phyloP scores from a whole-genome alignment of 2,797 vertebrate species.

The Heteromormyrus szaboi region DNA sequence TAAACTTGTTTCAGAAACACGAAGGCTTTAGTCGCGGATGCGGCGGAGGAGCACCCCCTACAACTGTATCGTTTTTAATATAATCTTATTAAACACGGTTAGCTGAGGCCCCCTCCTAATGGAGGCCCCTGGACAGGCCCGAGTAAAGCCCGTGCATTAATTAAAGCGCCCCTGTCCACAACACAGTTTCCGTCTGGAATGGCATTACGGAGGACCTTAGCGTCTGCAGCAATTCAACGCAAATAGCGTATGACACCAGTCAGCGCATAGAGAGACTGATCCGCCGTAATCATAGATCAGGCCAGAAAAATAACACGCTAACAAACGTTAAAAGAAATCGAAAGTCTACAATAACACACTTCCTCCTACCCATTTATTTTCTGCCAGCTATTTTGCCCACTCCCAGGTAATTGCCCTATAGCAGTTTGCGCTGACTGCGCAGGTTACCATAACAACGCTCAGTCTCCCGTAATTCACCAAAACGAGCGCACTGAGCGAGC shows the following conservation, averaged over 20 bases:
- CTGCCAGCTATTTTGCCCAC: neutral
- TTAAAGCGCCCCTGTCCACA: neutral
- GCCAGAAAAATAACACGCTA: neutral
- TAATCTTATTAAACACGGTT: neutral
- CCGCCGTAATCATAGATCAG: neutral
- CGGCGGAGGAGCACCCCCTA: neutral
- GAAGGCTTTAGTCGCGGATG: neutral
- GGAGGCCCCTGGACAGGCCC: neutral
- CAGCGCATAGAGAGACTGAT: neutral
- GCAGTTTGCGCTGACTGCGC: slow-evolving; percentile 3
- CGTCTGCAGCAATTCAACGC: slow-evolving; percentile 23
- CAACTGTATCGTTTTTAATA: neutral
- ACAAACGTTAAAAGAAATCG: neutral
- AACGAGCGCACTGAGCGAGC: neutral
- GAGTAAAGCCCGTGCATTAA: neutral
- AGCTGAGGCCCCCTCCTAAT: neutral
- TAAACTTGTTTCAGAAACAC: neutral
- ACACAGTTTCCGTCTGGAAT: neutral
- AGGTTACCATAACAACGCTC: slow-evolving; percentile 20
- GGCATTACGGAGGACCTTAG: neutral
- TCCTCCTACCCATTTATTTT: neutral
- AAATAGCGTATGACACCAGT: slow-evolving; percentile 22
- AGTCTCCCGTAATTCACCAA: neutral
- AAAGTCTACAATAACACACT: neutral
- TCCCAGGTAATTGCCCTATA: neutral